phyloP scores from a whole-genome alignment of 2,888 invertebrate species.

The Machimus atricapillus region DNA sequence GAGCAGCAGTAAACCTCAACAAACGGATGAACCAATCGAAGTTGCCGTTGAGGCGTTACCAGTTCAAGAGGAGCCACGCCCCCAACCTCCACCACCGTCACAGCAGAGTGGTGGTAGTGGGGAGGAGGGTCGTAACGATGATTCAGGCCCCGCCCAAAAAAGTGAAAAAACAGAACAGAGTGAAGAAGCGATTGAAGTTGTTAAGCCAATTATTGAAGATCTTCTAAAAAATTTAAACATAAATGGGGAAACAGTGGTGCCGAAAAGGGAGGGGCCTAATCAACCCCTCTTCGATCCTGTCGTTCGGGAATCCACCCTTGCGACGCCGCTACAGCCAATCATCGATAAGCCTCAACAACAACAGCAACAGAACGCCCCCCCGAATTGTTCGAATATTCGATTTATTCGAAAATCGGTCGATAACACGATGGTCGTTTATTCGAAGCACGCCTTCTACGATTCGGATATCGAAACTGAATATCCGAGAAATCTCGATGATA shows the following conservation, averaged over 20 bases:
- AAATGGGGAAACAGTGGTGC: neutral
- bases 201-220: conserved; percentile 40
- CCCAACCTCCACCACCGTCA: neutral
- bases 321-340: neutral
- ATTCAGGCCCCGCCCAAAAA: neutral
- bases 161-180: neutral
- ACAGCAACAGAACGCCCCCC: neutral
- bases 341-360: conserved; percentile 43
- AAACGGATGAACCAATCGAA: neutral
- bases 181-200: conserved; percentile 16
- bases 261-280: neutral
- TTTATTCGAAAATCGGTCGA: conserved; percentile 61
- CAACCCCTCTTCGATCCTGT: neutral
- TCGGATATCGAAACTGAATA: conserved; percentile 58
- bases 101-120: neutral
- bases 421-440: conserved; percentile 52
- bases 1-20: neutral
- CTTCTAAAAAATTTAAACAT: conserved; percentile 20
- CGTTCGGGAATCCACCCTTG: neutral
- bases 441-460: conserved; percentile 53
- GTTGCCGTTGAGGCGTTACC: conserved; percentile 18
- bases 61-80: neutral
- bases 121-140: neutral
- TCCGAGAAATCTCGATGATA: conserved; percentile 62
- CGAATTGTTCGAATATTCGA: conserved; percentile 57